Conservation (phyloP, 1,140 invertebrate species). For the Popillia japonica region DNA sequence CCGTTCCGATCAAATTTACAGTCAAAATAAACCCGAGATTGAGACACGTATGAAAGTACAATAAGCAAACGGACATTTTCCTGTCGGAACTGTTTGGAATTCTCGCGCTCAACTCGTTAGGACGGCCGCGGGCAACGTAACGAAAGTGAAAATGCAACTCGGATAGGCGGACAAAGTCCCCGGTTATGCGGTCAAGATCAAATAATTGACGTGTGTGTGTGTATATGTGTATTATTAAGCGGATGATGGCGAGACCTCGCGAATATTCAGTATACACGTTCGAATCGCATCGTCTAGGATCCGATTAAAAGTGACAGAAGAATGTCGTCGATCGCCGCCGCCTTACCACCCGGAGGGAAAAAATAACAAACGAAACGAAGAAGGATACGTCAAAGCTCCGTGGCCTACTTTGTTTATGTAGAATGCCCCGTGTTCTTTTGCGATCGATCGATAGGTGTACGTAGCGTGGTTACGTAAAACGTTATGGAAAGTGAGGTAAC, state of each 20-base stretch:
- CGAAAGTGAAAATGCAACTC: conserved; percentile 9
- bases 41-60: neutral
- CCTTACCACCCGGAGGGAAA: neutral
- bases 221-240: neutral
- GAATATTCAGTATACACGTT: neutral
- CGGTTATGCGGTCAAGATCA: conserved; percentile 17
- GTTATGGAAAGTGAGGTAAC: neutral
- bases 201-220: neutral
- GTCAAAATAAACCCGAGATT: neutral
- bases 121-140: conserved; percentile 4
- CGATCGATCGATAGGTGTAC: conserved; percentile 7
- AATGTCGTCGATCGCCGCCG: no score
- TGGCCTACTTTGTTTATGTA: conserved; percentile 14
- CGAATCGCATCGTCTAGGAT: conserved; percentile 4
- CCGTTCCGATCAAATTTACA: neutral
- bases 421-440: conserved; percentile 4
- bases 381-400: neutral
- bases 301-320: conserved; percentile 4
- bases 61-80: conserved; percentile 7
- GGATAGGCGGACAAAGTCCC: neutral
- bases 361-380: conserved; percentile 1
- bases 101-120: neutral
- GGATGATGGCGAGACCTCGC: neutral
- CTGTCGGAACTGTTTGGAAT: conserved; percentile 17
- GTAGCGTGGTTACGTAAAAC: neutral